Evolutionary conservation across 1,140 invertebrate genomes (phyloP).

Genomic region (Conus ventricosus): DNA sequence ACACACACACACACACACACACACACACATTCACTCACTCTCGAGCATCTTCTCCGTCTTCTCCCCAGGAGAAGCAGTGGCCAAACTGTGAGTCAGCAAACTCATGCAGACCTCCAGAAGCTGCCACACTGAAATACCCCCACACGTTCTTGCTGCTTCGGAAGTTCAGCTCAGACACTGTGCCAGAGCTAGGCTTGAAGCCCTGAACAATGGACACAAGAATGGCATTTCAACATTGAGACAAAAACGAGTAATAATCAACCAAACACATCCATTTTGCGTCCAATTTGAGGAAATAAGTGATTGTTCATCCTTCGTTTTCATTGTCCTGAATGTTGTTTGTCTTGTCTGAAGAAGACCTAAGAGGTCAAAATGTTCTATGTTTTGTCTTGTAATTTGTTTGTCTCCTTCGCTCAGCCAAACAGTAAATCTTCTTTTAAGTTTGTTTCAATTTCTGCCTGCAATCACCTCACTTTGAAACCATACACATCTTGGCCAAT

Average conservation of each 20-base stretch:
- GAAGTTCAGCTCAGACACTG: conserved; percentile 98
- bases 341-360: too few relatives aligned
- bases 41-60: conserved; percentile 95
- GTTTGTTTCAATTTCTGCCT: too few relatives aligned
- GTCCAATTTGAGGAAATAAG: not conserved
- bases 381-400: too few relatives aligned
- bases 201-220: conserved; percentile 76
- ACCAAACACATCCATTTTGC: not conserved
- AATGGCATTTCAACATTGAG: too few relatives aligned
- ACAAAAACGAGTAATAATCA: too few relatives aligned
- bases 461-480: too few relatives aligned
- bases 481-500: too few relatives aligned
- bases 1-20: not conserved
- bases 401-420: too few relatives aligned
- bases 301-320: too few relatives aligned
- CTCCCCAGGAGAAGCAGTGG: conserved; percentile 99
- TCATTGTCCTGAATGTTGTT: too few relatives aligned
- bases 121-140: conserved; percentile 99
- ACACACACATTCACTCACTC: conserved; percentile 81
- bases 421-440: too few relatives aligned
- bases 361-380: too few relatives aligned
- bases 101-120: conserved; percentile 97
- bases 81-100: conserved; percentile 99
- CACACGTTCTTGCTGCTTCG: conserved; percentile 99
- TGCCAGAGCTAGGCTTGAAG: conserved; percentile 98